These are phyloP conservation scores for Dolomedes plantarius DNA, from an alignment of 2,888 invertebrate species.

Conservation along the genomic window DNA sequence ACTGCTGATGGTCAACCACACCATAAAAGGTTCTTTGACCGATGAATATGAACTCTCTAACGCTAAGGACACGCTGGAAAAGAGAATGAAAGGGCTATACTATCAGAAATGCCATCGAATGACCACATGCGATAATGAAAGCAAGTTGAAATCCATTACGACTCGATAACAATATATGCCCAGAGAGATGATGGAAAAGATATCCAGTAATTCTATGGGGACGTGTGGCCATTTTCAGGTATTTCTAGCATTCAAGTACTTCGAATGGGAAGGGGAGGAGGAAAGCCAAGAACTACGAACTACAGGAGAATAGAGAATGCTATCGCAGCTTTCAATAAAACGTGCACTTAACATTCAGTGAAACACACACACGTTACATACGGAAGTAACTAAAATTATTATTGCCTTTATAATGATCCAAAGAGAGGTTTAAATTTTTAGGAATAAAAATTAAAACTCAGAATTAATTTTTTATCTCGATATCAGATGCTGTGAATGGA, in stretches of 20 bases:
- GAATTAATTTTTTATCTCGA: too few relatives aligned
- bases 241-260: neutral
- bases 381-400: neutral
- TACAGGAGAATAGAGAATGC: too few relatives aligned
- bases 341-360: neutral
- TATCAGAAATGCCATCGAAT: neutral
- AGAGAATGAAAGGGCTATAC: neutral
- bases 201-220: neutral
- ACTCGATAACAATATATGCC: neutral
- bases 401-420: too few relatives aligned
- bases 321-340: neutral
- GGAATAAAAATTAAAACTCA: too few relatives aligned
- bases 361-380: neutral
- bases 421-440: too few relatives aligned
- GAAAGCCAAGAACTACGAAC: too few relatives aligned
- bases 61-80: neutral
- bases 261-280: neutral
- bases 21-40: slow-evolving; percentile 17
- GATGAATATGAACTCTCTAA: neutral
- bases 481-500: too few relatives aligned
- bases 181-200: neutral
- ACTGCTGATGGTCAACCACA: too few relatives aligned
- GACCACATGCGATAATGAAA: neutral
- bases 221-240: neutral
- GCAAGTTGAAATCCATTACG: neutral